These are phyloP conservation scores for Sitta europaea DNA, from an alignment of 2,113 vertebrate genomes.

Conservation along the genomic window DNA sequence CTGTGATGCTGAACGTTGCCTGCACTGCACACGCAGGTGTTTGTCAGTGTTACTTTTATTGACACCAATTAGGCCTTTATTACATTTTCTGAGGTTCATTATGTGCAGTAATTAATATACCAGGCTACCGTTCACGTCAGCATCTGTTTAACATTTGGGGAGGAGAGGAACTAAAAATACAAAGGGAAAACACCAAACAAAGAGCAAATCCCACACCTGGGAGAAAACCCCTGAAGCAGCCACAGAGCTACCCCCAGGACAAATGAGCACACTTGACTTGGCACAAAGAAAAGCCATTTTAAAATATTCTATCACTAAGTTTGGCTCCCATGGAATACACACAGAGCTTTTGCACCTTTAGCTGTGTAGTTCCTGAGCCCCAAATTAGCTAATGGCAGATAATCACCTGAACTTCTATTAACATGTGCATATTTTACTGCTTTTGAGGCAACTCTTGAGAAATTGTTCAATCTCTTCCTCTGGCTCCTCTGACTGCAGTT, in stretches of 20 bases:
- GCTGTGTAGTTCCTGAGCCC: neutral
- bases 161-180: neutral
- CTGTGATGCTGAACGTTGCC: neutral
- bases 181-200: neutral
- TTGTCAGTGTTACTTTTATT: constrained; percentile 18
- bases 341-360: neutral
- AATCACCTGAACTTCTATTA: neutral
- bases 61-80: constrained; percentile 33
- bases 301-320: neutral
- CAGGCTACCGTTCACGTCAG: neutral
- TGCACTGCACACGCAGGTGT: neutral
- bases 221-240: neutral
- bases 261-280: neutral
- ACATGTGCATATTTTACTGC: neutral
- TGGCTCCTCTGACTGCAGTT: neutral
- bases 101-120: constrained; percentile 22
- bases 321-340: neutral
- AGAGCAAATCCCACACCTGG: neutral
- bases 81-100: neutral
- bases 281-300: neutral
- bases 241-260: neutral
- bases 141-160: neutral
- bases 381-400: neutral
- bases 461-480: neutral
- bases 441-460: neutral